A percentile compares a stretch with the other conserved stretches of the same genome.
These are phyloP conservation scores for Agonopterix subpropinquella DNA, from an alignment of 2,888 invertebrate species.

Conservation along the genomic window DNA sequence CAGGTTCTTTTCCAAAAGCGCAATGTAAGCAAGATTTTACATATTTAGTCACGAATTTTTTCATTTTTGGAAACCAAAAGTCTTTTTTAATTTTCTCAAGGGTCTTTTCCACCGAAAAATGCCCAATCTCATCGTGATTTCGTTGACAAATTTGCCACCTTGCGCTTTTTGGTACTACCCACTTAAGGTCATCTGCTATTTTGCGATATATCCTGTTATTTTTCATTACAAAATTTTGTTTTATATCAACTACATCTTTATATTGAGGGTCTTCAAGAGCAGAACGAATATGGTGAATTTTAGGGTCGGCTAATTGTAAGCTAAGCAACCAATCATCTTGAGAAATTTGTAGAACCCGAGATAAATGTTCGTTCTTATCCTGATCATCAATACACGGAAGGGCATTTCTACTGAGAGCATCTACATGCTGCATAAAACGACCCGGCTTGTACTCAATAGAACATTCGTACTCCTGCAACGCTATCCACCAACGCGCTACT, in stretches of 20 bases:
- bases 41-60: slow-evolving; percentile 18
- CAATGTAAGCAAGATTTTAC: slow-evolving; percentile 31
- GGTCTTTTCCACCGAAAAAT: slow-evolving; percentile 13
- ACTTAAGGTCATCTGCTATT: slow-evolving; percentile 11
- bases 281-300: slow-evolving; percentile 6
- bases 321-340: slow-evolving; percentile 14
- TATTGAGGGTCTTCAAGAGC: slow-evolving; percentile 16
- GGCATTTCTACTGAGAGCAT: neutral
- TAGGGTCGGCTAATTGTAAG: slow-evolving; percentile 11
- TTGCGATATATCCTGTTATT: slow-evolving; percentile 8
- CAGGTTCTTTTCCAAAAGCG: slow-evolving; percentile 13
- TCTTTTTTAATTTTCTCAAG: slow-evolving; percentile 20
- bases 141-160: slow-evolving; percentile 15
- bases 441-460: neutral
- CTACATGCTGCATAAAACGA: neutral
- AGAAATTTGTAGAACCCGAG: slow-evolving; percentile 24
- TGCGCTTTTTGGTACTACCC: slow-evolving; percentile 19
- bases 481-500: slow-evolving; percentile 30
- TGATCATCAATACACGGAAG: too few species aligned
- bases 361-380: too few species aligned
- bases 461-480: neutral
- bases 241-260: neutral
- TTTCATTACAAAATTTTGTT: slow-evolving; percentile 8
- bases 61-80: slow-evolving; percentile 27
- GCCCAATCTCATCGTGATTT: slow-evolving; percentile 21